phyloP scores from a whole-genome alignment of 1,140 invertebrate genomes.

The Brachionus sp. region DNA sequence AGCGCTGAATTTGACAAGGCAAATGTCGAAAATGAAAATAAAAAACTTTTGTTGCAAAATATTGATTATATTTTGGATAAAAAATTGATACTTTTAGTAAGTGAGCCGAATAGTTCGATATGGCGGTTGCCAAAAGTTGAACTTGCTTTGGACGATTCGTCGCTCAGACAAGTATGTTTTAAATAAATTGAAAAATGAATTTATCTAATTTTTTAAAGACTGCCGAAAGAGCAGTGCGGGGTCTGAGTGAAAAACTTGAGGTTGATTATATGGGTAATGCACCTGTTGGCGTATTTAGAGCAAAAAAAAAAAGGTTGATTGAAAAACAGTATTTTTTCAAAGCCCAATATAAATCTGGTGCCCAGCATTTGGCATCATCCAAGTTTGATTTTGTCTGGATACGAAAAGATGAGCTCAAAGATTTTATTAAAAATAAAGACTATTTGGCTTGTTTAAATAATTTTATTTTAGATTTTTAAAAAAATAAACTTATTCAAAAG shows the following conservation, averaged over 20 bases:
- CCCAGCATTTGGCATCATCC: neutral
- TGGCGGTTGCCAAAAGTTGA: conserved; percentile 41
- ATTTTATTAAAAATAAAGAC: conserved; percentile 43
- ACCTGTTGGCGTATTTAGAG: conserved; percentile 24
- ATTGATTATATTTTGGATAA: conserved; percentile 31
- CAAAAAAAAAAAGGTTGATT: neutral
- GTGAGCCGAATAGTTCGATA: neutral
- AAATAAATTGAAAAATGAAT: neutral
- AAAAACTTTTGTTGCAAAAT: conserved; percentile 31
- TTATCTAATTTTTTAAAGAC: conserved; percentile 14
- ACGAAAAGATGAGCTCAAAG: conserved; percentile 41
- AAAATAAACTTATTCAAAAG: neutral
- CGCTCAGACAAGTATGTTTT: conserved; percentile 20
- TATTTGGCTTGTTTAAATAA: conserved; percentile 42
- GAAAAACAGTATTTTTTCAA: conserved; percentile 37
- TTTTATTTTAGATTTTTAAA: conserved; percentile 45
- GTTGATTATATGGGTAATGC: conserved; percentile 42
- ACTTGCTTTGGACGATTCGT: neutral
- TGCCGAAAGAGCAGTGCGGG: neutral
- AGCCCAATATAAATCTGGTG: conserved; percentile 38
- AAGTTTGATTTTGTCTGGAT: conserved; percentile 42
- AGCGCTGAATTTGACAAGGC: neutral
- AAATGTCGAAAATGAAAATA: neutral
- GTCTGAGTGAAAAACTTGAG: conserved; percentile 1
- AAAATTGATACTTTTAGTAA: conserved; percentile 44